Evolutionary conservation across 2,797 vertebrate genomes (phyloP).

Genomic region (Sebastiscus albofasciatus): DNA sequence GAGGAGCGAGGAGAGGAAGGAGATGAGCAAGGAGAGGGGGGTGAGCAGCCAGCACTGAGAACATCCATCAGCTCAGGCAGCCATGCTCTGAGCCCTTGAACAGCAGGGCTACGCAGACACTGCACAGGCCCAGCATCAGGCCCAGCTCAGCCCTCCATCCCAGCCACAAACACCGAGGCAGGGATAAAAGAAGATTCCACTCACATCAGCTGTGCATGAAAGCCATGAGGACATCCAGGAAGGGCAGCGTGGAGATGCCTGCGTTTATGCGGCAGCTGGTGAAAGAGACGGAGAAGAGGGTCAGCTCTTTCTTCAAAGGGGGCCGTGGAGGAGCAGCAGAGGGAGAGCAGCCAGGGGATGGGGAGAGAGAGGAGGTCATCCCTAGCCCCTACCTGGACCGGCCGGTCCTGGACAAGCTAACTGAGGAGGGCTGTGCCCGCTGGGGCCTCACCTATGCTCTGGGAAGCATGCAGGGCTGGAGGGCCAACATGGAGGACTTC

Average conservation of each 20-base stretch:
- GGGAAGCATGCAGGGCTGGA: conserved; percentile 88
- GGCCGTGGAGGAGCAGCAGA: conserved; percentile 76
- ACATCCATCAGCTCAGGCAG: conserved; percentile 68
- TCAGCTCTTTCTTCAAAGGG: conserved; percentile 85
- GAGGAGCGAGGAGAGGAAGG: conserved; percentile 40
- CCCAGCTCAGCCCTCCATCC: conserved; percentile 42
- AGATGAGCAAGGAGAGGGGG: conserved; percentile 64
- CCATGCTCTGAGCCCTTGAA: conserved; percentile 77
- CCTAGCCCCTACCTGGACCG: conserved; percentile 81
- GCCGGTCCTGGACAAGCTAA: conserved; percentile 83
- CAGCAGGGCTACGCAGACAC: conserved; percentile 65
- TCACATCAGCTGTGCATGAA: conserved; percentile 11
- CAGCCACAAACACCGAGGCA: conserved; percentile 26
- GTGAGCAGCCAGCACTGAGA: conserved; percentile 62
- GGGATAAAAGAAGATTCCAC: conserved; percentile 44
- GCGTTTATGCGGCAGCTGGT: conserved; percentile 84
- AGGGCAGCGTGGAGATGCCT: conserved; percentile 83
- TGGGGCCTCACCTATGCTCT: conserved; percentile 81
- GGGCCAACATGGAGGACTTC: conserved; percentile 88
- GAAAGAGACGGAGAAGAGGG: conserved; percentile 86
- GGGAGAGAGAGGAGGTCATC: conserved; percentile 75
- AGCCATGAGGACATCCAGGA: conserved; percentile 82
- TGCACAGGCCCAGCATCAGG: conserved; percentile 66
- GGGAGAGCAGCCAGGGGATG: conserved; percentile 61
- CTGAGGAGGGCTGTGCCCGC: conserved; percentile 78